phyloP scores from a whole-genome alignment of 2,888 invertebrate genomes.

The Campoplex capitator region DNA sequence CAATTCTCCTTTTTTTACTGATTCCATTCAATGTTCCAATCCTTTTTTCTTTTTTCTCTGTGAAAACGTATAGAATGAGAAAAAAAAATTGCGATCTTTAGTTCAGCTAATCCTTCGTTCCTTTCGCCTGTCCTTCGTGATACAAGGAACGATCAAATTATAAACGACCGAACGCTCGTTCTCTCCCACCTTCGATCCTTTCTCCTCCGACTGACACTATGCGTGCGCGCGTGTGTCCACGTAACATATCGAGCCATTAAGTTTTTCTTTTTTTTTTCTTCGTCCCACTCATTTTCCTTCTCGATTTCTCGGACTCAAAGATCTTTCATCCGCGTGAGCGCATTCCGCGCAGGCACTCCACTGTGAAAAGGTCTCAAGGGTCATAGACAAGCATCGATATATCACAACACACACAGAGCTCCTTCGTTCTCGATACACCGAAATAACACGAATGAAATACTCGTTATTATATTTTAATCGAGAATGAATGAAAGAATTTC shows the following conservation, averaged over 20 bases:
- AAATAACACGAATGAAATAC: slow-evolving; percentile 23
- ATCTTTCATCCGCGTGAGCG: slow-evolving; percentile 37
- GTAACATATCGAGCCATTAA: slow-evolving; percentile 12
- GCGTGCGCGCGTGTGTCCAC: slow-evolving; percentile 4
- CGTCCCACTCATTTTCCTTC: slow-evolving; percentile 12
- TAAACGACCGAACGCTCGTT: slow-evolving; percentile 75
- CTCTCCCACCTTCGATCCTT: slow-evolving; percentile 72
- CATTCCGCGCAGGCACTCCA: slow-evolving; percentile 47
- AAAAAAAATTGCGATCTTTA: slow-evolving; percentile 10
- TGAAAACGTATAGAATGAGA: neutral
- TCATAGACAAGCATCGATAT: slow-evolving; percentile 1
- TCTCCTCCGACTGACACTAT: slow-evolving; percentile 47
- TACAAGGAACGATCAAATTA: slow-evolving; percentile 74
- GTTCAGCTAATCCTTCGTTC: slow-evolving; percentile 59
- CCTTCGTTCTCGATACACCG: neutral
- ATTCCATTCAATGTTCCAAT: neutral
- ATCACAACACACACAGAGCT: neutral
- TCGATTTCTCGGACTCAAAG: slow-evolving; percentile 15
- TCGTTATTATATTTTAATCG: slow-evolving; percentile 19
- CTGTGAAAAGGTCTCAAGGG: slow-evolving; percentile 50
- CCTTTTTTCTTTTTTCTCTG: neutral
- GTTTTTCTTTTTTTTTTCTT: neutral
- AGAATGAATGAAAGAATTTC: neutral
- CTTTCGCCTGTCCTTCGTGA: slow-evolving; percentile 45
- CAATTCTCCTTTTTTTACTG: neutral